A percentile compares a stretch with the other conserved stretches of the same genome.
Conservation (phyloP, 2,888 invertebrate genomes). For the Oscheius sp. region DNA sequence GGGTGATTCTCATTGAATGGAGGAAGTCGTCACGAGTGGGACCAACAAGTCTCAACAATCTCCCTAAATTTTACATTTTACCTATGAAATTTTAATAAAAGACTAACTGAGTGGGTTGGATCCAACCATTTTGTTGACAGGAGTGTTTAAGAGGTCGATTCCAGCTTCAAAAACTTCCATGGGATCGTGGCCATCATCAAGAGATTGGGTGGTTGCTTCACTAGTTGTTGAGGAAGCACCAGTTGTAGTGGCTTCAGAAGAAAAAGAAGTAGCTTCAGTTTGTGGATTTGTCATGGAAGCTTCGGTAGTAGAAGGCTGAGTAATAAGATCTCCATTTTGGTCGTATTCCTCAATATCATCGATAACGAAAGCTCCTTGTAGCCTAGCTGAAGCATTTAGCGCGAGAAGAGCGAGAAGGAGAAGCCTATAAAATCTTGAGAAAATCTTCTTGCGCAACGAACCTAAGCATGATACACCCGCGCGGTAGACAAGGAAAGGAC, state of each 20-base stretch:
- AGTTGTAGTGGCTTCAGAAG: not conserved
- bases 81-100: not conserved
- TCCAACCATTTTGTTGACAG: conserved; percentile 22
- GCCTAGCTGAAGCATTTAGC: not conserved
- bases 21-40: conserved; percentile 26
- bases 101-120: conserved; percentile 22
- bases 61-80: no score
- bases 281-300: not conserved
- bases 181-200: conserved; percentile 9
- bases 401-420: not conserved
- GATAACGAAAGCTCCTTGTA: conserved; percentile 27
- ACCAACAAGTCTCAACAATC: conserved; percentile 22
- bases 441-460: not conserved
- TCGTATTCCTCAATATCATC: conserved; percentile 21
- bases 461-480: conserved; percentile 19
- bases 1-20: conserved; percentile 7
- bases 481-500: conserved; percentile 13
- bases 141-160: conserved; percentile 26
- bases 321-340: conserved; percentile 1
- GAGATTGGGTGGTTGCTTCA: not conserved
- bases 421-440: not conserved
- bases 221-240: not conserved
- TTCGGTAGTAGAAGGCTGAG: not conserved
- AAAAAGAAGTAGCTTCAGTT: not conserved
- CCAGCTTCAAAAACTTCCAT: conserved; percentile 30